phyloP scores from a whole-genome alignment of 2,888 invertebrate species.

The Ceramica pisi region DNA sequence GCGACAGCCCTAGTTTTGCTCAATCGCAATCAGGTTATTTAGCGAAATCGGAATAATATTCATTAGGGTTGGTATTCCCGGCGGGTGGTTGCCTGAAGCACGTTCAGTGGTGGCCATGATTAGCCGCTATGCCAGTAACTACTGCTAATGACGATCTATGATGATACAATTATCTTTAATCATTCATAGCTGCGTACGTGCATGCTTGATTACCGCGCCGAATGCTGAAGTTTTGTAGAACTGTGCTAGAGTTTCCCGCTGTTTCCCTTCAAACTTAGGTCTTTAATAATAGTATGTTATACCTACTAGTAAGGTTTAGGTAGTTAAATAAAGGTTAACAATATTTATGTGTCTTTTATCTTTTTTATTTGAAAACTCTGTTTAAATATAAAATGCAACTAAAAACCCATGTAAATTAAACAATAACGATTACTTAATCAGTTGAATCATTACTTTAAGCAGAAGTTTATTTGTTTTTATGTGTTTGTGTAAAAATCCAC shows the following conservation, averaged over 20 bases:
- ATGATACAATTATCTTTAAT: slow-evolving; percentile 57
- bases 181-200: slow-evolving; percentile 34
- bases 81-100: slow-evolving; percentile 51
- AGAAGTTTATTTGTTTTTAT: too few species aligned
- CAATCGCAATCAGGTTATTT: slow-evolving; percentile 54
- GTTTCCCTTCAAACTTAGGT: background rate
- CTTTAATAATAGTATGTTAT: too few species aligned
- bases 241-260: background rate
- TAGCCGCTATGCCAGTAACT: slow-evolving; percentile 54
- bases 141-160: slow-evolving; percentile 60
- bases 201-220: slow-evolving; percentile 26
- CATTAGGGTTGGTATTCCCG: slow-evolving; percentile 50
- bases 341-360: too few species aligned
- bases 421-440: too few species aligned
- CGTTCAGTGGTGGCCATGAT: slow-evolving; percentile 55
- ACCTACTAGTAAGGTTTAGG: too few species aligned
- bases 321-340: too few species aligned
- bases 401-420: too few species aligned
- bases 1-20: slow-evolving; percentile 33
- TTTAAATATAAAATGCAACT: too few species aligned
- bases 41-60: slow-evolving; percentile 58
- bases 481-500: too few species aligned
- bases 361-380: too few species aligned
- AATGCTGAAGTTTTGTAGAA: slow-evolving; percentile 4
- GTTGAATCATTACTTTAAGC: too few species aligned